A percentile compares a stretch with the other conserved stretches of the same genome.
phyloP scores from a whole-genome alignment of 1,140 invertebrate genomes.

The Sarcophaga bullata region DNA sequence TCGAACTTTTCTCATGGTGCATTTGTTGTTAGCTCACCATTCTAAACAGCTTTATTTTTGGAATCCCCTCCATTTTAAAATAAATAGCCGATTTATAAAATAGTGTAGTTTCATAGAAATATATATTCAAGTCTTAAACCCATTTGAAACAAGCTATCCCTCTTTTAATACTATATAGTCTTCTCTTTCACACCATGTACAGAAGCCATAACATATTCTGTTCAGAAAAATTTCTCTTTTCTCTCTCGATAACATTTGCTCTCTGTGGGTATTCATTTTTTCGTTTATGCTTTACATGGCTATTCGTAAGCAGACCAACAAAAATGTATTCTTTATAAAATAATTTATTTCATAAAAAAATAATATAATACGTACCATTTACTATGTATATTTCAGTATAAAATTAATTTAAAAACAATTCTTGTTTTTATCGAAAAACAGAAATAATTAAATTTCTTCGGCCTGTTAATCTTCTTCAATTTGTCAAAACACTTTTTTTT shows the following conservation, averaged over 20 bases:
- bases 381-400: background rate
- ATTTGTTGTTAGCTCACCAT: too few species aligned
- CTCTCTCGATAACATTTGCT: background rate
- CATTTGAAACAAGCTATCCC: background rate
- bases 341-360: background rate
- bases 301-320: slow-evolving; percentile 30
- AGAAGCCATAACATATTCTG: background rate
- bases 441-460: background rate
- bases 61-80: too few species aligned
- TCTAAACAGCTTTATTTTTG: too few species aligned
- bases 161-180: background rate
- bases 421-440: background rate
- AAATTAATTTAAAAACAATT: too few species aligned
- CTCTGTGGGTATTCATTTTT: background rate
- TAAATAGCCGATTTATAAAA: too few species aligned
- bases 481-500: too few species aligned
- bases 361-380: slow-evolving; percentile 5
- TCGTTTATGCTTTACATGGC: slow-evolving; percentile 1
- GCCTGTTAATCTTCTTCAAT: background rate
- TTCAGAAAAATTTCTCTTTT: background rate
- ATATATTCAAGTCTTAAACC: background rate
- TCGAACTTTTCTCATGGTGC: too few species aligned
- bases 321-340: background rate
- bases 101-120: background rate
- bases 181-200: background rate